A percentile compares a stretch with the other conserved stretches of the same genome.
These are phyloP conservation scores for Aegithalos caudatus DNA, from an alignment of 2,113 vertebrate genomes.

Conservation along the genomic window DNA sequence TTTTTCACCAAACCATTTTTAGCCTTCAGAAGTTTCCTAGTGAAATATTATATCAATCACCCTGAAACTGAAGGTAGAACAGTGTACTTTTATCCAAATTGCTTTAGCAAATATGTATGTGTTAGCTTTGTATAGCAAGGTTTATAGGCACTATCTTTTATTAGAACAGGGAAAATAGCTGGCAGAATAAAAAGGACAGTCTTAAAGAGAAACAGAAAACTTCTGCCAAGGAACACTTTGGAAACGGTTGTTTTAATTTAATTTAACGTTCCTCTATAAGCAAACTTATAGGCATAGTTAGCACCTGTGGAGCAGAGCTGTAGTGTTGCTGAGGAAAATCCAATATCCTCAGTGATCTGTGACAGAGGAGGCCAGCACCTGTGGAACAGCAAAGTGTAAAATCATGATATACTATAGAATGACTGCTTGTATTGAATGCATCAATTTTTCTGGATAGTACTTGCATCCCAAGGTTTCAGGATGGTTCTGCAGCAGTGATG, in stretches of 20 bases:
- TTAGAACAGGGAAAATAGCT: not conserved
- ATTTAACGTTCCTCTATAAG: not conserved
- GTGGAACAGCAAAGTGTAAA: not conserved
- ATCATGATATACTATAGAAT: not conserved
- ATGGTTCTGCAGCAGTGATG: not conserved
- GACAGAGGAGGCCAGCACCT: not conserved
- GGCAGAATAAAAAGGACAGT: not conserved
- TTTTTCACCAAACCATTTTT: not conserved
- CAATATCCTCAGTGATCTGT: not conserved
- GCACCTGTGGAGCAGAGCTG: not conserved
- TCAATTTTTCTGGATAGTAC: not conserved
- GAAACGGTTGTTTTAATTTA: not conserved
- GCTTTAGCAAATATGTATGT: not conserved
- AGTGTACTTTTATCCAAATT: not conserved
- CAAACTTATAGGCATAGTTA: not conserved
- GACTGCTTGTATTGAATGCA: not conserved
- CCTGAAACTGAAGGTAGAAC: not conserved
- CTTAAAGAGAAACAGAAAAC: not conserved
- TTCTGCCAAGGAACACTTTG: not conserved
- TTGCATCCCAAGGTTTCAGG: not conserved
- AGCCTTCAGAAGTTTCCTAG: not conserved
- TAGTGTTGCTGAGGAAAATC: not conserved
- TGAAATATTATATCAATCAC: conserved; percentile 9
- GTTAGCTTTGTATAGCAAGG: not conserved
- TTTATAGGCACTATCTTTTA: conserved; percentile 19